A percentile compares a stretch with the other conserved stretches of the same genome.
phyloP scores from a whole-genome alignment of 1,140 invertebrate genomes.

The Bradysia coprophila region DNA sequence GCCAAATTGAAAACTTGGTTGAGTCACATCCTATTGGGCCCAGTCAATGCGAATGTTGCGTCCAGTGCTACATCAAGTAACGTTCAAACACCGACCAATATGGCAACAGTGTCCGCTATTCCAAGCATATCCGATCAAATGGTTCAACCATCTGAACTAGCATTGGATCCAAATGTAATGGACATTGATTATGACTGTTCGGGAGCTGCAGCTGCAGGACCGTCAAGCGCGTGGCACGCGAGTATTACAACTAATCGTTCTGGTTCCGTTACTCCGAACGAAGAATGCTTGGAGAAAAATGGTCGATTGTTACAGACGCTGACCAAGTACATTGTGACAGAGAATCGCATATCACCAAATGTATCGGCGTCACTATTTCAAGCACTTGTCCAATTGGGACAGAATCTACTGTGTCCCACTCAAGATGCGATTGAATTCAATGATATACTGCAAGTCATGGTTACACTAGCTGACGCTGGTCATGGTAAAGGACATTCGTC shows the following conservation, averaged over 20 bases:
- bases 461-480: constrained; percentile 62
- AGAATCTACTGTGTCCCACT: constrained; percentile 38
- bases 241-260: constrained; percentile 12
- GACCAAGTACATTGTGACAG: constrained; percentile 54
- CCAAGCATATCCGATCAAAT: constrained; percentile 22
- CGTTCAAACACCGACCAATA: constrained; percentile 24
- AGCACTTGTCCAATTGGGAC: constrained; percentile 56
- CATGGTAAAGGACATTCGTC: constrained; percentile 52
- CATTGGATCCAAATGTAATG: constrained; percentile 15
- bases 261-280: constrained; percentile 5
- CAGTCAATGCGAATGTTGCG: constrained; percentile 19
- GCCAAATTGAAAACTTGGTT: constrained; percentile 49
- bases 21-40: constrained; percentile 41
- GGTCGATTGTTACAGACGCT: constrained; percentile 50
- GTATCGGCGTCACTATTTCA: constrained; percentile 55
- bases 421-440: constrained; percentile 56
- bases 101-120: constrained; percentile 22
- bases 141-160: constrained; percentile 5
- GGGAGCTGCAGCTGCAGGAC: constrained; percentile 14
- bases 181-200: constrained; percentile 19
- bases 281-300: constrained; percentile 38
- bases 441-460: constrained; percentile 56
- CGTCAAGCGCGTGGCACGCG: not conserved
- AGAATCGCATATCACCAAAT: constrained; percentile 43
- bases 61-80: constrained; percentile 25